Evolutionary conservation across 2,797 vertebrate species (phyloP).

Genomic region (Aselliscus stoliczkanus): DNA sequence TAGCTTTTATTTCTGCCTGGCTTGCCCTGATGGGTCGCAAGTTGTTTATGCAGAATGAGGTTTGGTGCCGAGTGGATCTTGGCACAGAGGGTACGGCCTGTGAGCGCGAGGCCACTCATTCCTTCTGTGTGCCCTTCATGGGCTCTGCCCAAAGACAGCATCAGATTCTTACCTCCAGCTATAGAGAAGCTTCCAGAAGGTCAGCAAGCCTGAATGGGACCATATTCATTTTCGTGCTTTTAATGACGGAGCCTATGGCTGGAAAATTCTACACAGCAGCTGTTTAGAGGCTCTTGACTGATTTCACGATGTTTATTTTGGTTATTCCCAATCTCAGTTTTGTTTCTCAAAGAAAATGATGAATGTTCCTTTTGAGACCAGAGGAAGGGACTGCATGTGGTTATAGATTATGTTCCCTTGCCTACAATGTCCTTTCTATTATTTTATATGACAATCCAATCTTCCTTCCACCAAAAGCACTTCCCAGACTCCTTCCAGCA

Average conservation of each 20-base stretch:
- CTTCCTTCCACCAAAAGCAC: background rate
- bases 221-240: background rate
- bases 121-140: background rate
- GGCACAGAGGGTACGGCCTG: background rate
- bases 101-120: background rate
- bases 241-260: background rate
- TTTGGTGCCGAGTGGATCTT: background rate
- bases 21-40: background rate
- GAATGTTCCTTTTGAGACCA: background rate
- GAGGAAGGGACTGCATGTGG: background rate
- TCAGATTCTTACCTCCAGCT: background rate
- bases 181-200: background rate
- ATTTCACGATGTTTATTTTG: background rate
- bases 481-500: background rate
- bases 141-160: background rate
- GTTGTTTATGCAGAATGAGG: background rate
- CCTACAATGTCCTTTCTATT: background rate
- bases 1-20: background rate
- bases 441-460: background rate
- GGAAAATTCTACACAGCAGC: background rate
- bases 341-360: background rate
- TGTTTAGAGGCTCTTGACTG: background rate
- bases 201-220: background rate
- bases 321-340: background rate
- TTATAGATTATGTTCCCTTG: fast-evolving